Evolutionary conservation across 2,888 invertebrate species (phyloP), one percentile per base, ranked within the genome.

Genomic region (Helicoverpa assulta): DNA sequence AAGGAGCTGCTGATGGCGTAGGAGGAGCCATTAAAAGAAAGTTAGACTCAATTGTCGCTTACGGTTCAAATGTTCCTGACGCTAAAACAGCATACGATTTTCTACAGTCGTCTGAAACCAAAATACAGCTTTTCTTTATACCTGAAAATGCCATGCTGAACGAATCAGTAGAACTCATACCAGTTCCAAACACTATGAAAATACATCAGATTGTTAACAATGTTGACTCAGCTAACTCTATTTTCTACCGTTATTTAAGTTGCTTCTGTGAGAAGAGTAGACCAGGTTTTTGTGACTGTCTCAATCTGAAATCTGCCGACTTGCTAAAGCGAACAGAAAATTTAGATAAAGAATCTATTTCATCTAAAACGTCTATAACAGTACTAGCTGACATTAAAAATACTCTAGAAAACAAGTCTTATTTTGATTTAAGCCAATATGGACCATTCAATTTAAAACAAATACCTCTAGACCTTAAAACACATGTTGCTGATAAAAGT

Each of bases 1-100:
- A 55, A 33, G 55, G 55, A 37, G 55, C 55, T 18, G 55, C 55
- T 18, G 55, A 55, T 6, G 55, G 55, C n/a, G 18, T 55, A 5
- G 55, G 55, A 6, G 55, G 55, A 18, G 37, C 37, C 10, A 33
- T 55, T 12, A 55, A 55, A 6, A 18, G 55, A 16, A 33, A 55
- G 18, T 14, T 37, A 12, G 55, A 55, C 33, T 55, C 37, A 12
- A 6, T 55, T 14, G 55, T 55, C 18, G n/a, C 14, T 18, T 55
- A 37, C 12, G 55, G 55, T 7, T 33, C 33, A 12, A 33, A 55
- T 18, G 33, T 55, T 18, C 33, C 55, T 12, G 37, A 55, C 18
- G 55, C 55, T 18, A 33, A 55, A 18, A 37, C 37, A 12, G 55
- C 55, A n/a, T 55, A 14, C 16, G 43, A 37, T 33, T 18, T 18